Base-by-base conservation (phyloP, 2,113 vertebrate species). In the Oncorhynchus mykiss region DNA sequence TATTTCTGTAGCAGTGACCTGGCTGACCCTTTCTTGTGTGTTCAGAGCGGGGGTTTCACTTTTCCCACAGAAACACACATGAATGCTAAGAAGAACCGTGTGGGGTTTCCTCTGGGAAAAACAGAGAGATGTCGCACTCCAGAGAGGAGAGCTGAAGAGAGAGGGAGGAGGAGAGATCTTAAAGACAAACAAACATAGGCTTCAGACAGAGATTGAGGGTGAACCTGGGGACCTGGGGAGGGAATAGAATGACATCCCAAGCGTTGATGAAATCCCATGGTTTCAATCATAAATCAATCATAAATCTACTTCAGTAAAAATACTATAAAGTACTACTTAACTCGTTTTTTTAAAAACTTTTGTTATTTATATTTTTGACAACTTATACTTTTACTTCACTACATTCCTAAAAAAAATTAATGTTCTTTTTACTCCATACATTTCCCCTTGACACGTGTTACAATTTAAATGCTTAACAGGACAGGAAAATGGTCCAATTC, bases 21-120 rank as follows among this genome's bases (percentile, higher is more conserved):
- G 70, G 9, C 66, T 49, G 60, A 29, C 74, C 76, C 79, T 68
- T 87, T 80, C 83, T 64, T 54, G 75, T 54, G 75, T 22, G n/a
- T 77, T 67, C 29, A 65, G 75, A 65, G 69, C n/a, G 31, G n/a
- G 51, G 48, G 71, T 25, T 22, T 67, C 25, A 67, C 48, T 70
- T 71, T 75, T 72, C 84, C 86, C 88, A 87, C 72, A 77, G 69
- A 72, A 78, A 70, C n/a, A 29, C 62, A 45, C 39, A 45, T 45
- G 39, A 59, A 12, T 12, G 20, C 22, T 67, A 9, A 5, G 57
- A 48, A n/a, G 27, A 11, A 11, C 73, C 39, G 66, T 60, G 39
- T 69, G 59, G 60, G 5, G 29, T 71, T 60, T 65, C 16, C 20
- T 5, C 22, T 39, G 22, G n/a, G 51, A 31, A 39, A 39, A 39